Percentiles rank a stretch among this genome's conserved stretches.
Conservation (phyloP, 2,113 vertebrate genomes). For the Sylvietta virens region DNA sequence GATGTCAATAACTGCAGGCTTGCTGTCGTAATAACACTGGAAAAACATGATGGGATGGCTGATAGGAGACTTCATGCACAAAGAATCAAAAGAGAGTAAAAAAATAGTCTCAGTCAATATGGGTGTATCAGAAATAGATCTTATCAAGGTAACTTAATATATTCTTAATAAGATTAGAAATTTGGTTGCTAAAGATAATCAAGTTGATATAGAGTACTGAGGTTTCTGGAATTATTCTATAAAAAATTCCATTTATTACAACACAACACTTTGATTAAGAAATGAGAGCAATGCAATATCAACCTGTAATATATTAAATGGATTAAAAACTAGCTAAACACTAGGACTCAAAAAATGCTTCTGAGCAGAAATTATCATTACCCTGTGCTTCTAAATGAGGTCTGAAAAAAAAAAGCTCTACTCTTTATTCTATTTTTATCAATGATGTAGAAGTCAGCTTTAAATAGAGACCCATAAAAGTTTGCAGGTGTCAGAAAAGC, state of each 20-base stretch:
- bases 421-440: neutral
- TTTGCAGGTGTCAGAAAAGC: neutral
- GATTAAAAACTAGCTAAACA: neutral
- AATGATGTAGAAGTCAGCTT: neutral
- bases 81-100: constrained; percentile 17
- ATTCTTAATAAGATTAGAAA: constrained; percentile 55
- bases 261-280: constrained; percentile 30
- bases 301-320: constrained; percentile 10
- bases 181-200: constrained; percentile 34
- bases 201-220: constrained; percentile 19
- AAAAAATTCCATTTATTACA: constrained; percentile 4
- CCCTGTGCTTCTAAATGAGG: neutral
- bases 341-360: neutral
- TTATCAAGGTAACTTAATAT: constrained; percentile 52
- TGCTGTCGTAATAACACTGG: neutral
- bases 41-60: constrained; percentile 11
- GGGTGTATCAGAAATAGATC: constrained; percentile 27
- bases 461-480: neutral
- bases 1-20: neutral
- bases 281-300: neutral
- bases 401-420: neutral
- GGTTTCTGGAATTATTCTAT: too few species aligned
- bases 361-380: neutral
- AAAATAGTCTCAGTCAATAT: constrained; percentile 22
- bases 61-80: neutral